Evolutionary conservation across 2,797 vertebrate genomes (phyloP), one percentile per base, ranked within the genome.

Genomic region (Myotis planiceps): DNA sequence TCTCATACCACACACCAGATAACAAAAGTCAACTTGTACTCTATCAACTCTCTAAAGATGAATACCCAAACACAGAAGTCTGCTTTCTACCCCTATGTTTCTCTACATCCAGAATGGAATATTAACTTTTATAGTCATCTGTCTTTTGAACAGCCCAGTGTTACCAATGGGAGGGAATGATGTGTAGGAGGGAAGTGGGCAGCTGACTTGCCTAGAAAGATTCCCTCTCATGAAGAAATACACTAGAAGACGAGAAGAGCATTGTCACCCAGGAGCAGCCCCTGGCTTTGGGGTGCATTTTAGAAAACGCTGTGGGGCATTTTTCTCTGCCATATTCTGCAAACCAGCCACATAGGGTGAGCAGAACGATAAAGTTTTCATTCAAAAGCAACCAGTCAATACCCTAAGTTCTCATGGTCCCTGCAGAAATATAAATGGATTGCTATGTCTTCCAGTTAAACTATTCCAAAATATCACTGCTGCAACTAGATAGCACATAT

Each of bases 11-110:
- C 25, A 76, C 29, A 92, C 15, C 25, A 78, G n/a, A 34, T n/a
- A 92, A 84, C 21, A 58, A 69, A 87, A 95, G 72, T 68, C 82
- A 82, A 90, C 75, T 71, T 87, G 68, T 23, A 92, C 88, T 53
- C n/a, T 84, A 34, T 85, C 58, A 58, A 10, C 9, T 88, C 47
- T 95, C 65, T 88, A 65, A 96, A 93, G 76, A 34, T 66, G 68
- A 96, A 96, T 92, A 94, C 21, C 42, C 80, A 15, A 94, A 96
- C 0, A 74, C 47, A 96, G 87, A 97, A 69, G 25, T 63, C 37
- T 10, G 9, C 15, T 34, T 85, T 88, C 37, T 81, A 63, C 3
- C 14, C 29, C 14, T 23, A 10, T 55, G 51, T 9, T 87, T 72
- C 2, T 79, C 60, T 94, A 65, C 8, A 79, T 6, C 3, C 29